phyloP scores from a whole-genome alignment of 2,888 invertebrate species.

The Drosophila buzzatii region DNA sequence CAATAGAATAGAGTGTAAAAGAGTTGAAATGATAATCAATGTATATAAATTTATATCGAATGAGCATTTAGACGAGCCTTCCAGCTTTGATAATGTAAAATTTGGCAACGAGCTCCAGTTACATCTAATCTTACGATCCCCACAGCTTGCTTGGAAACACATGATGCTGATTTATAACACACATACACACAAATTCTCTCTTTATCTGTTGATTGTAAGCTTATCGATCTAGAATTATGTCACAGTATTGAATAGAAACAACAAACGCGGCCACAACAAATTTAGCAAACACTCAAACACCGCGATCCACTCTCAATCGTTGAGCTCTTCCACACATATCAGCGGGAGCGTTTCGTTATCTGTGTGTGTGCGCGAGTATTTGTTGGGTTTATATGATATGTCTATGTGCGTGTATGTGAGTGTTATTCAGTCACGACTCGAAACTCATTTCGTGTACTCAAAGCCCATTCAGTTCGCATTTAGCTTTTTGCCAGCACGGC shows the following conservation, averaged over 20 bases:
- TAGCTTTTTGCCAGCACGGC: constrained; percentile 71
- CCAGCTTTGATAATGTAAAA: neutral
- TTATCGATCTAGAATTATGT: constrained; percentile 49
- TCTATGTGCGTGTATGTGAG: constrained; percentile 30
- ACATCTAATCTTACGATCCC: constrained; percentile 22
- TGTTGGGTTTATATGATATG: constrained; percentile 5
- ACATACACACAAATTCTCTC: neutral
- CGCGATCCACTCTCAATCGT: constrained; percentile 47
- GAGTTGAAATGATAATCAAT: neutral
- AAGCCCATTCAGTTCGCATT: constrained; percentile 63
- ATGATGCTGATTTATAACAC: constrained; percentile 9
- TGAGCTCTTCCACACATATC: constrained; percentile 35
- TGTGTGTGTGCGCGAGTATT: constrained; percentile 22
- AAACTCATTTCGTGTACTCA: constrained; percentile 50
- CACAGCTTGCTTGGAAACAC: constrained; percentile 24
- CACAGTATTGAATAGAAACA: constrained; percentile 17
- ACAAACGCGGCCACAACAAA: constrained; percentile 5
- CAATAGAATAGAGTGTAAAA: neutral
- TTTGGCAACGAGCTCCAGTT: neutral
- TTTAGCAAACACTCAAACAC: constrained; percentile 36
- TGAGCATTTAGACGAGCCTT: neutral
- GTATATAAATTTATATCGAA: neutral
- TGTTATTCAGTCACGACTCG: constrained; percentile 51
- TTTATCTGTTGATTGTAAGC: constrained; percentile 20
- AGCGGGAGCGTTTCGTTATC: constrained; percentile 57